Percentiles rank a stretch among this genome's conserved stretches.
Evolutionary conservation across 2,113 vertebrate species (phyloP).

Genomic region (Alexandromys fortis): DNA sequence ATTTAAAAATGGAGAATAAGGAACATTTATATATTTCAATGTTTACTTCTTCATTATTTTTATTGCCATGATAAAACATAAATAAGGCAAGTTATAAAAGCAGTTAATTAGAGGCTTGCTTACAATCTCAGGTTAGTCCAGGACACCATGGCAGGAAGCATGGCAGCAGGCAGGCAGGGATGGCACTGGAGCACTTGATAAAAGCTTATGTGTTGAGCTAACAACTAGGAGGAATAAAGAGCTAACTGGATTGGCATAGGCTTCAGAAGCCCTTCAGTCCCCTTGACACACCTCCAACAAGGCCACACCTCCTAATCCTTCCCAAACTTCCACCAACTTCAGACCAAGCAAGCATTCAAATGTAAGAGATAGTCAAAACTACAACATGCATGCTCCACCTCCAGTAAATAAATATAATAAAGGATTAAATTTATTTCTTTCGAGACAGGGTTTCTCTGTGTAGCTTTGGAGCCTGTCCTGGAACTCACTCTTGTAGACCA

Average conservation of each 20-base stretch:
- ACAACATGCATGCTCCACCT: neutral
- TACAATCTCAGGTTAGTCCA: neutral
- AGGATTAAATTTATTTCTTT: neutral
- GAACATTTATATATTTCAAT: neutral
- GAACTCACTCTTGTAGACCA: too few species aligned
- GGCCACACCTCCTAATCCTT: neutral
- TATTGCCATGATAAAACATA: neutral
- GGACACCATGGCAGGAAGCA: neutral
- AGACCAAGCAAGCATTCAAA: neutral
- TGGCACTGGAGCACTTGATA: neutral
- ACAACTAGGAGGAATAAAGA: neutral
- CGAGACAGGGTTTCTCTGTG: too few species aligned
- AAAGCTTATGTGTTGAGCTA: neutral
- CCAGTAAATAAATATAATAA: neutral
- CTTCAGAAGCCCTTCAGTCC: neutral
- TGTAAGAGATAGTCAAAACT: neutral
- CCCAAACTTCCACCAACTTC: neutral
- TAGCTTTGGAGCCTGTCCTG: too few species aligned
- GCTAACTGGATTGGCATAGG: neutral
- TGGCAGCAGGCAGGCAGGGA: neutral
- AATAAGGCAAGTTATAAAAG: neutral
- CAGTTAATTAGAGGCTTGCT: neutral
- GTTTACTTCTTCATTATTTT: neutral
- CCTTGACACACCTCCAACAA: neutral
- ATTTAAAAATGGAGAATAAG: constrained; percentile 1